Base-by-base conservation (phyloP, 2,113 vertebrate genomes). In the Trogon surrucura region DNA sequence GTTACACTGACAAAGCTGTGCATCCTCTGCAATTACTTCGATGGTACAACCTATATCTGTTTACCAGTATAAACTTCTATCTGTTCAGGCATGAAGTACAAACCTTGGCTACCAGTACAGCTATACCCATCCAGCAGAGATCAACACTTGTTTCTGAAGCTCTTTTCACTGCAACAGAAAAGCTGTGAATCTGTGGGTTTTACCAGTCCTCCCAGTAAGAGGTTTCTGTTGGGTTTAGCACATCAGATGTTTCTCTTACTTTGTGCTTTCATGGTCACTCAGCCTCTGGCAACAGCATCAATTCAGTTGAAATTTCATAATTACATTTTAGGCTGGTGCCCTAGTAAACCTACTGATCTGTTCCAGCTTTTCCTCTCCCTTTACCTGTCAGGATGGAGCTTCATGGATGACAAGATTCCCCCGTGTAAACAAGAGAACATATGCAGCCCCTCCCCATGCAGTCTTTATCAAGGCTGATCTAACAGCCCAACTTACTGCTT, bases 391-490 rank as follows among this genome's bases (percentile, higher is more conserved):
- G 45, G 45, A 73, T 78, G 62, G 70, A 77, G 12, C 66, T 91
- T 93, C 91, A 71, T 4, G 38, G 72, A 82, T 94, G 60, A 77
- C 36, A 65, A 44, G 44, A 50, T 85, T 87, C 86, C 60, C 36
- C 77, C 47, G 29, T 26, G 48, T 74, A 85, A 91, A 90, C 4
- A 51, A 89, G 73, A 78, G 26, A 86, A 45, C 26, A 85, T 48
- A 64, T 91, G 66, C 58, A 38, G 13, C 20, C 26, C 64, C n/a
- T 88, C 75, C 45, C 83, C 65, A 22, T 5, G 3, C 19, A 48
- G 56, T 36, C 70, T 93, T 93, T 96, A 69, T 81, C 56, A 60
- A 84, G 60, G 72, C 78, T 89, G 38, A 77, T 94, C 80, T 95
- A 92, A 83, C 56, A 92, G 67, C 54, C n/a, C 16, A 61, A 9